Conservation (phyloP, 2,113 vertebrate species). For the Podilymbus podiceps region DNA sequence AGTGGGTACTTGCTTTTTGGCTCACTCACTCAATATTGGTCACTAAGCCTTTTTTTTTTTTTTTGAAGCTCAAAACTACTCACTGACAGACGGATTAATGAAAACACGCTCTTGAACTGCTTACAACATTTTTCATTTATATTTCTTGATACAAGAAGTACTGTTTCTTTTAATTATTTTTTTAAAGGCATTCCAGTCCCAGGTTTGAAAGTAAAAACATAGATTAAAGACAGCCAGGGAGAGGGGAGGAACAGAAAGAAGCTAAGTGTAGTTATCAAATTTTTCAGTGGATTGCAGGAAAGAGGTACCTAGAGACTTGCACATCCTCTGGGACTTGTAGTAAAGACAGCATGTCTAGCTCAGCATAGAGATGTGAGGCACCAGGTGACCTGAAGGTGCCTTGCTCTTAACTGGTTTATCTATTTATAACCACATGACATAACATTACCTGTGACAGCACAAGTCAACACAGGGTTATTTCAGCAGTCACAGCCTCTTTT, state of each 20-base stretch:
- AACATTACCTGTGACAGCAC: constrained; percentile 29
- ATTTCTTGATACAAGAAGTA: neutral
- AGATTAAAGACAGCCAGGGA: neutral
- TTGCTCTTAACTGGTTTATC: constrained; percentile 26
- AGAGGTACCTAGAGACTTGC: neutral
- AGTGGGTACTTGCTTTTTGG: constrained; percentile 21
- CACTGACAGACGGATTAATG: constrained; percentile 55
- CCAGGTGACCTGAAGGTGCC: constrained; percentile 14
- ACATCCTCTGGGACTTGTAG: neutral
- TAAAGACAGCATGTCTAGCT: neutral
- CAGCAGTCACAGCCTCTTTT: neutral
- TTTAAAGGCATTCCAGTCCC: neutral
- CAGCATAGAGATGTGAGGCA: constrained; percentile 18
- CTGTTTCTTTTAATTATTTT: constrained; percentile 1
- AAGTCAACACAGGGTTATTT: neutral
- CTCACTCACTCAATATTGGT: constrained; percentile 28
- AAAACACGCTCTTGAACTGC: constrained; percentile 39
- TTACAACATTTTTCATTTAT: constrained; percentile 30
- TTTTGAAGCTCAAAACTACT: constrained; percentile 26
- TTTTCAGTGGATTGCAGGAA: neutral
- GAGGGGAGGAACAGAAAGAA: neutral
- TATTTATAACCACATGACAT: constrained; percentile 39
- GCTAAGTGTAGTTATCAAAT: neutral
- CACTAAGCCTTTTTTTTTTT: constrained; percentile 54
- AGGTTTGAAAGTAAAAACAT: neutral